Percentiles rank a stretch among this genome's conserved stretches.
These are phyloP conservation scores for Euspilapteryx auroguttella DNA, from an alignment of 2,888 invertebrate genomes.

Conservation along the genomic window DNA sequence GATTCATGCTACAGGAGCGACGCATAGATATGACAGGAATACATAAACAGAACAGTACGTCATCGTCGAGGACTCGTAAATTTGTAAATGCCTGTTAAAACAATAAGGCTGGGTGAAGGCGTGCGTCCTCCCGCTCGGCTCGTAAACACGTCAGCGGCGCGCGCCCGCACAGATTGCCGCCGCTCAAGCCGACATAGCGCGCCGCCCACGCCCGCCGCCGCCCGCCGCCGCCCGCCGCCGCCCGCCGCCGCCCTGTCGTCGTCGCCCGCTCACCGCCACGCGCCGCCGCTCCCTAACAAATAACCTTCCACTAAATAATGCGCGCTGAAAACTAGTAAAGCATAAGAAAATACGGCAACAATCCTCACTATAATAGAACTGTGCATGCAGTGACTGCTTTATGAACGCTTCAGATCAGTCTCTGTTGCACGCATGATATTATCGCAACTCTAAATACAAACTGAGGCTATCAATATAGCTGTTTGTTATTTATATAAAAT, in stretches of 20 bases:
- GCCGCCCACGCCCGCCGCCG: slow-evolving; percentile 12
- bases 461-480: too few relatives aligned
- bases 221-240: slow-evolving; percentile 32
- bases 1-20: not conserved
- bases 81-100: slow-evolving; percentile 38
- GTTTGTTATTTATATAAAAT: too few relatives aligned
- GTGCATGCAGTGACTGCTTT: too few relatives aligned
- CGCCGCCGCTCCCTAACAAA: slow-evolving; percentile 7
- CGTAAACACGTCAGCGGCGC: slow-evolving; percentile 46
- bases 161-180: slow-evolving; percentile 35
- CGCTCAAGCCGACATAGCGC: slow-evolving; percentile 34
- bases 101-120: slow-evolving; percentile 46
- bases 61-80: slow-evolving; percentile 32
- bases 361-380: too few relatives aligned
- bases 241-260: slow-evolving; percentile 23
- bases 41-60: slow-evolving; percentile 12
- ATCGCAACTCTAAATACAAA: too few relatives aligned
- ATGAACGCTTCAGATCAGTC: too few relatives aligned
- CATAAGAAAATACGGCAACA: not conserved
- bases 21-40: slow-evolving; percentile 1
- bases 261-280: slow-evolving; percentile 44
- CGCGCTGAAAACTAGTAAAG: slow-evolving; percentile 3
- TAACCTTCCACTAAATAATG: slow-evolving; percentile 3
- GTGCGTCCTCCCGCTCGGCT: slow-evolving; percentile 27
- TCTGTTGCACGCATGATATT: too few relatives aligned